Evolutionary conservation across 2,113 vertebrate species (phyloP).

Genomic region (Zosterops lateralis): DNA sequence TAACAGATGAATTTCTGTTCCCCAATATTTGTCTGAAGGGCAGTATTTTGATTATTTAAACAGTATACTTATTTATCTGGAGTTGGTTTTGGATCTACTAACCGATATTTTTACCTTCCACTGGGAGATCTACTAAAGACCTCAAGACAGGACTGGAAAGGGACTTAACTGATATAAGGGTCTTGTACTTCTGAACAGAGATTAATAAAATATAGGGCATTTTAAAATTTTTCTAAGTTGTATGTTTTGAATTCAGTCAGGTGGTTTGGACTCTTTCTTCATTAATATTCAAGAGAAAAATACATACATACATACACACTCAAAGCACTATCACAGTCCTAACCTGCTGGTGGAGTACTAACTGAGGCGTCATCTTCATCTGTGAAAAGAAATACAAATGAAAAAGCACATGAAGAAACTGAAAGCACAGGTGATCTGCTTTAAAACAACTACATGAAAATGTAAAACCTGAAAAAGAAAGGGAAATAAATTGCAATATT

Average conservation of each 20-base stretch:
- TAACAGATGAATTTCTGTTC: neutral
- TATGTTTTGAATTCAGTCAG: neutral
- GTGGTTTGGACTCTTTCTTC: neutral
- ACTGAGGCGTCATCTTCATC: slow-evolving; percentile 79
- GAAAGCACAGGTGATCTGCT: slow-evolving; percentile 38
- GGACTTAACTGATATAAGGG: neutral
- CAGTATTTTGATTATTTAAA: neutral
- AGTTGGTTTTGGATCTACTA: neutral
- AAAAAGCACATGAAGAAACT: slow-evolving; percentile 59
- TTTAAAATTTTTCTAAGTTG: rapidly evolving
- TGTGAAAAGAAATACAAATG: slow-evolving; percentile 78
- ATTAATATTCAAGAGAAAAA: neutral
- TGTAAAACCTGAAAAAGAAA: slow-evolving; percentile 71
- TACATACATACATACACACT: slow-evolving; percentile 53
- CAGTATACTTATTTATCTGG: neutral
- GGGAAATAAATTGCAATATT: slow-evolving; percentile 17
- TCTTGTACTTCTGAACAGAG: neutral
- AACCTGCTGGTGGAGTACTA: slow-evolving; percentile 77
- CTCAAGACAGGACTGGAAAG: neutral
- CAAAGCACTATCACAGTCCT: slow-evolving; percentile 51
- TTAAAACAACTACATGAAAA: slow-evolving; percentile 51
- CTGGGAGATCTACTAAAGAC: neutral
- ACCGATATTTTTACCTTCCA: neutral
- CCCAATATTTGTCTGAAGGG: neutral
- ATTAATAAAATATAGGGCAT: neutral